Evolutionary conservation across 2,888 invertebrate genomes (phyloP).

Genomic region (Leptopilina drosophilae): DNA sequence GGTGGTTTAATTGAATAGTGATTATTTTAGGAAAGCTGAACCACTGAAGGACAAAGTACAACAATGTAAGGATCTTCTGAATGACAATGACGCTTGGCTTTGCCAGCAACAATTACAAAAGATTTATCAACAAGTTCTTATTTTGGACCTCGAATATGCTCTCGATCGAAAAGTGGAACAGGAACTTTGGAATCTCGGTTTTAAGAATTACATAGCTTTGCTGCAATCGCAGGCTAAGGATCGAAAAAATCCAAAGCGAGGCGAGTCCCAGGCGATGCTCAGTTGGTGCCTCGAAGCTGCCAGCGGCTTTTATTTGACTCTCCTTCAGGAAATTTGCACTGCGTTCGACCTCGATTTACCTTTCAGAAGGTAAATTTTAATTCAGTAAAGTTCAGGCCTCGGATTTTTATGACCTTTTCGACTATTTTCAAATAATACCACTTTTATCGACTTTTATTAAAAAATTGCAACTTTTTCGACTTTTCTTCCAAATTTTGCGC

Average conservation of each 20-base stretch:
- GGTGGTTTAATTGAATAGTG: not conserved
- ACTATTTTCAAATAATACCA: too few species aligned
- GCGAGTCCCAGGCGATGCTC: slow-evolving; percentile 87
- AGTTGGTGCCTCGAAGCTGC: slow-evolving; percentile 90
- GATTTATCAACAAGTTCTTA: slow-evolving; percentile 80
- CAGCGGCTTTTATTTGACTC: slow-evolving; percentile 89
- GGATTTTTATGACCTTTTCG: too few species aligned
- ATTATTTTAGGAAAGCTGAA: slow-evolving; percentile 83
- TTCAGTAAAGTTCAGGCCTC: too few species aligned
- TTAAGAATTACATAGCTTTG: slow-evolving; percentile 90
- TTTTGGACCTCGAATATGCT: slow-evolving; percentile 90
- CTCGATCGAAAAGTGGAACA: slow-evolving; percentile 93
- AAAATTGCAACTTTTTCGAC: too few species aligned
- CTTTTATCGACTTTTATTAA: too few species aligned
- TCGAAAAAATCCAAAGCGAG: slow-evolving; percentile 87
- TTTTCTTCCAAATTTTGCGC: too few species aligned
- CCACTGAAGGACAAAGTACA: slow-evolving; percentile 84
- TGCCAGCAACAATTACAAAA: slow-evolving; percentile 77
- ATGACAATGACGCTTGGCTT: slow-evolving; percentile 78
- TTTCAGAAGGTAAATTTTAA: slow-evolving; percentile 78
- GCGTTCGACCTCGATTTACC: slow-evolving; percentile 89
- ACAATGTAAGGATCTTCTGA: slow-evolving; percentile 80
- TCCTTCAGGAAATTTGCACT: slow-evolving; percentile 89
- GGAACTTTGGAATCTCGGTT: slow-evolving; percentile 92
- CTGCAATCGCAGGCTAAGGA: slow-evolving; percentile 88